These are phyloP conservation scores for Pantherophis alleghaniensis DNA, from an alignment of 2,797 vertebrate genomes.

Conservation along the genomic window DNA sequence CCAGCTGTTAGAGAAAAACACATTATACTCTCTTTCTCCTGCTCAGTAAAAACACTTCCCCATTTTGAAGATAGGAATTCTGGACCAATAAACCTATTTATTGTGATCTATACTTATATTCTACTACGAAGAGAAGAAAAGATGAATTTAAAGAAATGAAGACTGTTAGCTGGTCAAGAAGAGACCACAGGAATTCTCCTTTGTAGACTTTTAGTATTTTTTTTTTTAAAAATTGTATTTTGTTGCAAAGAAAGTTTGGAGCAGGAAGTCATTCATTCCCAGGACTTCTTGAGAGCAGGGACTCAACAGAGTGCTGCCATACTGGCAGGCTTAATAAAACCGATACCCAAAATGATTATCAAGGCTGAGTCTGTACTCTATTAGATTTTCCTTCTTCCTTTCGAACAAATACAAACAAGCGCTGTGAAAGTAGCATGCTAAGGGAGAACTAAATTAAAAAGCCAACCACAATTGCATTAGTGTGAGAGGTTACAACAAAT, in stretches of 20 bases:
- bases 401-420: slow-evolving; percentile 63
- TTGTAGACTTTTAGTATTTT: not conserved
- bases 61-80: slow-evolving; percentile 2
- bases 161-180: not conserved
- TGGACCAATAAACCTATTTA: slow-evolving; percentile 32
- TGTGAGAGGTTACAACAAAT: slow-evolving; percentile 62
- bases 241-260: slow-evolving; percentile 48
- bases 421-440: slow-evolving; percentile 62
- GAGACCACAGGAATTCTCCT: not conserved
- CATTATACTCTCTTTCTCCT: not conserved
- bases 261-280: slow-evolving; percentile 44
- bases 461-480: slow-evolving; percentile 61
- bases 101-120: not conserved
- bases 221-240: not conserved
- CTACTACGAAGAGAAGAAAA: not conserved
- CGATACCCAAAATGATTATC: slow-evolving; percentile 67
- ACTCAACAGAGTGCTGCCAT: slow-evolving; percentile 33
- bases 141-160: slow-evolving; percentile 15
- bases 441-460: slow-evolving; percentile 67
- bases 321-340: slow-evolving; percentile 58
- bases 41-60: not conserved
- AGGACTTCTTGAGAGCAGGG: slow-evolving; percentile 42
- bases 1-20: not conserved
- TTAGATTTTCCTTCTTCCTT: slow-evolving; percentile 63
- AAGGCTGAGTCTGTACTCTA: slow-evolving; percentile 62